Conservation (phyloP, 2,888 invertebrate genomes). For the Tachystola acroxantha region DNA sequence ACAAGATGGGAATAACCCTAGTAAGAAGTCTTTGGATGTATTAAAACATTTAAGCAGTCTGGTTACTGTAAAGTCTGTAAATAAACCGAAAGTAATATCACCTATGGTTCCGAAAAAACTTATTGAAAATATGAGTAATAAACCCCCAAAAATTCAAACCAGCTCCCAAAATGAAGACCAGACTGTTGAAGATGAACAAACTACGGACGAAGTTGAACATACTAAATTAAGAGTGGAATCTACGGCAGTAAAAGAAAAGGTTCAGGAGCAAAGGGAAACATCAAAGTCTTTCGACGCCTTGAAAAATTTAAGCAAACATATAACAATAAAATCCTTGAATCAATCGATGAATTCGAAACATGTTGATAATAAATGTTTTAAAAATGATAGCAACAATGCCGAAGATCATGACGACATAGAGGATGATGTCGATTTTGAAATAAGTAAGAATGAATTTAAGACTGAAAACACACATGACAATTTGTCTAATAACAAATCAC, state of each 20-base stretch:
- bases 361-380: conserved; percentile 16
- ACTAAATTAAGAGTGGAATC: too few relatives aligned
- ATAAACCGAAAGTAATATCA: neutral
- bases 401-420: conserved; percentile 6
- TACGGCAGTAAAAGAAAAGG: neutral
- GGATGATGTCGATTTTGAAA: neutral
- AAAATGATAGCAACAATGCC: conserved; percentile 10
- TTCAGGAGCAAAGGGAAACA: conserved; percentile 11
- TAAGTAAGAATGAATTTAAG: neutral
- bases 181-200: too few relatives aligned
- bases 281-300: conserved; percentile 26
- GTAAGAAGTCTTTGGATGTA: conserved; percentile 29
- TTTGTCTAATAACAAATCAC: neutral
- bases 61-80: conserved; percentile 47
- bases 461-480: neutral
- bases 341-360: conserved; percentile 15
- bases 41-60: conserved; percentile 50
- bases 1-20: conserved; percentile 6
- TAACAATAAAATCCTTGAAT: conserved; percentile 36
- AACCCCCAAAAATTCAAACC: too few relatives aligned
- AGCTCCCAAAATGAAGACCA: too few relatives aligned
- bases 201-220: too few relatives aligned
- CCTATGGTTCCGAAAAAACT: neutral
- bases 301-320: conserved; percentile 37
- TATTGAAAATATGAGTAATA: too few relatives aligned